phyloP scores from a whole-genome alignment of 2,113 vertebrate genomes.

The Lophochroa leadbeateri region DNA sequence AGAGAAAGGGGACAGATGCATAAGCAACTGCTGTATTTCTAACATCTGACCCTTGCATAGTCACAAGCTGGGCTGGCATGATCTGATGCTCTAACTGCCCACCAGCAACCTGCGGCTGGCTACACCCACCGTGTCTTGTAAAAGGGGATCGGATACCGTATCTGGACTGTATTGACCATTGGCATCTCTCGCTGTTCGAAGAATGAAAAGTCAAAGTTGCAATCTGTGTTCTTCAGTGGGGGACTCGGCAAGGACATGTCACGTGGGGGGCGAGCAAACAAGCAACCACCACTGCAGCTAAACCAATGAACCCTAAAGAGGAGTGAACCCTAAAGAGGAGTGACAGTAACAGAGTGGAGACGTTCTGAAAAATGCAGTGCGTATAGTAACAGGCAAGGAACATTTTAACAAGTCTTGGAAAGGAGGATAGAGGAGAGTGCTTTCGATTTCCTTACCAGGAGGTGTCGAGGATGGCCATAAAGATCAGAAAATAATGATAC shows the following conservation, averaged over 20 bases:
- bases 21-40: conserved; percentile 17
- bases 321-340: conserved; percentile 57
- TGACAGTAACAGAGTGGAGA: conserved; percentile 22
- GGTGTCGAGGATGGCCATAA: conserved; percentile 71
- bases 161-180: conserved; percentile 49
- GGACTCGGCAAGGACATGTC: conserved; percentile 13
- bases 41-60: not conserved
- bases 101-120: conserved; percentile 43
- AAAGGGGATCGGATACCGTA: conserved; percentile 25
- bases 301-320: conserved; percentile 57
- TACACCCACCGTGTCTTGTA: conserved; percentile 10
- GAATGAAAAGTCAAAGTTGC: conserved; percentile 39
- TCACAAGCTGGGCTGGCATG: conserved; percentile 1
- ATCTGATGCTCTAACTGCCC: conserved; percentile 67
- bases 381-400: not conserved
- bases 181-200: conserved; percentile 31
- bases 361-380: conserved; percentile 26
- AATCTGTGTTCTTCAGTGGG: conserved; percentile 43
- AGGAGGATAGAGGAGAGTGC: conserved; percentile 39
- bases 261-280: not conserved
- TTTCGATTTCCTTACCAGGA: conserved; percentile 67
- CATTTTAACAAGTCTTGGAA: conserved; percentile 48
- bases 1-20: not conserved
- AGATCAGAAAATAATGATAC: conserved; percentile 74
- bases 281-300: not conserved